Conservation (phyloP, 2,113 vertebrate species). For the Phrynocephalus versicolor region DNA sequence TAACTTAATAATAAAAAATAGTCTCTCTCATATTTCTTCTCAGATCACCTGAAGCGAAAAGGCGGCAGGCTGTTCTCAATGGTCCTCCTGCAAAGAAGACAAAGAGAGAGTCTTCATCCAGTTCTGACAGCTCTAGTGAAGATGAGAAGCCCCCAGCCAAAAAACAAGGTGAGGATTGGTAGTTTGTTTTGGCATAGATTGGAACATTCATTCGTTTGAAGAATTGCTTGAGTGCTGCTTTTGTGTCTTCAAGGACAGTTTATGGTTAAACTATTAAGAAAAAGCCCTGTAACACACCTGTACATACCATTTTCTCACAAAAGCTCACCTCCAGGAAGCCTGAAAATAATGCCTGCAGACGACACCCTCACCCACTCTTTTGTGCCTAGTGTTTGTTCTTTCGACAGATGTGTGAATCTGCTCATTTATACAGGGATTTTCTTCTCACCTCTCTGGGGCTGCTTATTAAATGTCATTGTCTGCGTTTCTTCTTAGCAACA, state of each 20-base stretch:
- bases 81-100: constrained; percentile 70
- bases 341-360: no score
- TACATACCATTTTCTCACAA: no score
- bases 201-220: background rate
- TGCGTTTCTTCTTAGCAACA: no score
- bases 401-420: no score
- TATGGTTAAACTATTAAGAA: background rate
- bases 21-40: background rate
- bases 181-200: background rate
- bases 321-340: no score
- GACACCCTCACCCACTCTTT: no score
- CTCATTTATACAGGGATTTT: no score
- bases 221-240: background rate
- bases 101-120: constrained; percentile 62
- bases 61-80: constrained; percentile 71
- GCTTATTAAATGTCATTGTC: no score
- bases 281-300: background rate
- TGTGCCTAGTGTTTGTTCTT: no score
- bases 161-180: constrained; percentile 67
- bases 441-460: no score
- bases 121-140: constrained; percentile 78
- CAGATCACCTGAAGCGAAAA: constrained; percentile 75
- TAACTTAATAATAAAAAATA: background rate
- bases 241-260: background rate
- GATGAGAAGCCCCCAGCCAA: constrained; percentile 75